Conservation (phyloP, 2,113 vertebrate species). For the Albula glossodonta region DNA sequence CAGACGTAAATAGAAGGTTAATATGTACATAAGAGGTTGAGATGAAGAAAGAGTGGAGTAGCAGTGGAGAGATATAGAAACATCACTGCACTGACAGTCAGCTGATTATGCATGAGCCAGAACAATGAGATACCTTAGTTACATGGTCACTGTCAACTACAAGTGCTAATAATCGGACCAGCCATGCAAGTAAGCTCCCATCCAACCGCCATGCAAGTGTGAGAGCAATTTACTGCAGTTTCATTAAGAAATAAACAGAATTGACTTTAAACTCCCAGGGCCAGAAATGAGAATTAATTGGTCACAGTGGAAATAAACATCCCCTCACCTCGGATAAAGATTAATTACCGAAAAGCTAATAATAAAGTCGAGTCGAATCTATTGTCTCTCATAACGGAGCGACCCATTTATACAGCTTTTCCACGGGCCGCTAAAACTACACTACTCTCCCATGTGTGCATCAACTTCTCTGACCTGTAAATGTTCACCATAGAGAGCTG, state of each 20-base stretch:
- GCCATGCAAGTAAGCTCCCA: background rate
- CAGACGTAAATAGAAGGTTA: background rate
- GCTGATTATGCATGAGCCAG: background rate
- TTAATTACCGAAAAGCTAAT: conserved; percentile 2
- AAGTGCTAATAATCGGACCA: background rate
- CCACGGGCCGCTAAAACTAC: background rate
- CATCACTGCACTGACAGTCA: background rate
- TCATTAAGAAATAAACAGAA: conserved; percentile 13
- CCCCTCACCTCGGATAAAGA: background rate
- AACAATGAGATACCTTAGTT: background rate
- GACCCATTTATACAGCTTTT: background rate
- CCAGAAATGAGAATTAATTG: conserved; percentile 3
- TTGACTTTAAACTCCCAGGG: background rate
- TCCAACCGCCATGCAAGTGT: background rate
- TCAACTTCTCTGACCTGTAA: background rate
- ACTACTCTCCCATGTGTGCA: background rate
- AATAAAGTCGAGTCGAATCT: background rate
- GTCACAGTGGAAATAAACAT: conserved; percentile 4
- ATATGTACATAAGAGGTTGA: background rate
- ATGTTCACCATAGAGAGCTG: background rate
- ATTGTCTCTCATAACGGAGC: background rate
- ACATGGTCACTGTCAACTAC: background rate
- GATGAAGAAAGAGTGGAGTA: background rate
- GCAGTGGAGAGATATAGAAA: background rate
- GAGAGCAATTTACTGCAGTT: background rate